These are phyloP conservation scores for Scotopteryx bipunctaria DNA, from an alignment of 2,888 invertebrate species.

Conservation along the genomic window DNA sequence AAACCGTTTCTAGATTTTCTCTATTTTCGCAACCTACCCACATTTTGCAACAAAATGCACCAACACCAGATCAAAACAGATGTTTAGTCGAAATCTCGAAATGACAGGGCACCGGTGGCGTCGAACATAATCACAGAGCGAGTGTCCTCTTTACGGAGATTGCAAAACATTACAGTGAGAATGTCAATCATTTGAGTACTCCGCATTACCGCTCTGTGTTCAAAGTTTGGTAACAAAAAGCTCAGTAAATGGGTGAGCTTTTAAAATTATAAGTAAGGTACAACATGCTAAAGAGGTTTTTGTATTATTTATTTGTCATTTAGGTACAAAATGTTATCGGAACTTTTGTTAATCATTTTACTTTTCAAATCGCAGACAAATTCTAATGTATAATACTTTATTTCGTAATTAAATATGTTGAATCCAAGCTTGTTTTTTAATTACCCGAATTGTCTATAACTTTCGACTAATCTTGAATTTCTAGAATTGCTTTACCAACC, in stretches of 20 bases:
- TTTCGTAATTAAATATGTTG: too few relatives aligned
- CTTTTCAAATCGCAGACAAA: too few relatives aligned
- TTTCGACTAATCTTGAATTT: too few relatives aligned
- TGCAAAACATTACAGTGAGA: conserved; percentile 40
- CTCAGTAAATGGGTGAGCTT: not conserved
- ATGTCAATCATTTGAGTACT: conserved; percentile 12
- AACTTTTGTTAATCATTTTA: too few relatives aligned
- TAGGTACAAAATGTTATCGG: too few relatives aligned
- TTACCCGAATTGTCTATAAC: too few relatives aligned
- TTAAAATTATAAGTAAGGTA: too few relatives aligned
- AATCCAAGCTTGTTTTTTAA: too few relatives aligned
- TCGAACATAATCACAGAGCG: conserved; percentile 54
- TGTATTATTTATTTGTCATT: too few relatives aligned
- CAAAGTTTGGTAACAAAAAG: conserved; percentile 2
- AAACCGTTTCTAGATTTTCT: not conserved
- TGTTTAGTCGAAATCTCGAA: conserved; percentile 26
- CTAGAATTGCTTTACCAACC: too few relatives aligned
- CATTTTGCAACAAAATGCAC: conserved; percentile 23
- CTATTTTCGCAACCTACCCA: conserved; percentile 7
- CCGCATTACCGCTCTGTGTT: conserved; percentile 7
- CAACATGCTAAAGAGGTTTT: too few relatives aligned
- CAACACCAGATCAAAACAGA: conserved; percentile 9
- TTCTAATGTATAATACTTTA: too few relatives aligned
- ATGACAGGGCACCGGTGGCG: conserved; percentile 52
- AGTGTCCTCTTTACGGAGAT: conserved; percentile 47